phyloP scores from a whole-genome alignment of 2,797 vertebrate species.

The Crocodylus rhombifer region DNA sequence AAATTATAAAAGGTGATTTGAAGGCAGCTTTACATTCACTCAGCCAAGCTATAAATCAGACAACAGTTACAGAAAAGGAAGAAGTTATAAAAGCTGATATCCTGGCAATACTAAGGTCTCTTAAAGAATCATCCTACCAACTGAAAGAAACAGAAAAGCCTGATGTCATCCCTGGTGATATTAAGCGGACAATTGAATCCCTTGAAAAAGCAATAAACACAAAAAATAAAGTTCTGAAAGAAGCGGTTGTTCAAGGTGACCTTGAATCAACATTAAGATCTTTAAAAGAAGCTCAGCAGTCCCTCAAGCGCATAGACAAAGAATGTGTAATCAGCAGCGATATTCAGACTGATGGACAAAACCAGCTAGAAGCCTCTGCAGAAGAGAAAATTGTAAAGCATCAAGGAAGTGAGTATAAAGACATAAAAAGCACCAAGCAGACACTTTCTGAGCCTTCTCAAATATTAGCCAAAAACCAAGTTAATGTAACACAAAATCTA shows the following conservation, averaged over 20 bases:
- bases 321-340: slow-evolving; percentile 83
- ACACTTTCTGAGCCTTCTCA: slow-evolving; percentile 83
- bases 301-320: slow-evolving; percentile 84
- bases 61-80: slow-evolving; percentile 86
- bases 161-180: slow-evolving; percentile 86
- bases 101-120: slow-evolving; percentile 83
- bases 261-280: slow-evolving; percentile 88
- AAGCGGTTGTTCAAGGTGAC: slow-evolving; percentile 88
- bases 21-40: slow-evolving; percentile 87
- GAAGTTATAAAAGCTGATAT: slow-evolving; percentile 89
- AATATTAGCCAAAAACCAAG: slow-evolving; percentile 78
- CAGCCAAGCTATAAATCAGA: slow-evolving; percentile 87
- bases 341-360: slow-evolving; percentile 80
- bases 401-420: slow-evolving; percentile 80
- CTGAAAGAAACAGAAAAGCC: slow-evolving; percentile 86
- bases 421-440: slow-evolving; percentile 85
- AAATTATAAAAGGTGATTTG: slow-evolving; percentile 89
- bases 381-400: slow-evolving; percentile 80
- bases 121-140: slow-evolving; percentile 84
- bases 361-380: slow-evolving; percentile 80
- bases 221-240: slow-evolving; percentile 83
- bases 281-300: slow-evolving; percentile 84
- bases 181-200: slow-evolving; percentile 87
- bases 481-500: slow-evolving; percentile 72
- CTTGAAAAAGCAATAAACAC: slow-evolving; percentile 87